phyloP scores from a whole-genome alignment of 1,140 invertebrate genomes.

The Aphelinus certus region DNA sequence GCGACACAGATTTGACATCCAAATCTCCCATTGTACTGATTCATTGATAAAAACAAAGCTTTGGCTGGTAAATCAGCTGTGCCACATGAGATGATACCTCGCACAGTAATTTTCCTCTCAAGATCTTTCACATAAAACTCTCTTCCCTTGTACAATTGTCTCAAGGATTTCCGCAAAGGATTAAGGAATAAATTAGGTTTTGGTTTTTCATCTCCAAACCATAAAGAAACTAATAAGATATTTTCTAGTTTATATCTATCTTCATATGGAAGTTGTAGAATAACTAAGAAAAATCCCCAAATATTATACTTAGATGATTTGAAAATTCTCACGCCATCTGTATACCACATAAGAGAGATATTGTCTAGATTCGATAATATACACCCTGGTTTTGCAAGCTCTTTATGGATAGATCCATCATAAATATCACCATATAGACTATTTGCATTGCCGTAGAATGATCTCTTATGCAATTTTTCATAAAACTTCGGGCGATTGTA shows the following conservation, averaged over 20 bases:
- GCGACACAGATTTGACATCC: too few relatives aligned
- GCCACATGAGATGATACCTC: conserved; percentile 4
- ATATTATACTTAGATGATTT: conserved; percentile 3
- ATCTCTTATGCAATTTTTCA: neutral
- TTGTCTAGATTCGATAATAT: neutral
- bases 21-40: too few relatives aligned
- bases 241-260: neutral
- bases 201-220: conserved; percentile 18
- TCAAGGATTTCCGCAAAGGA: neutral
- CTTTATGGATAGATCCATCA: conserved; percentile 2
- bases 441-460: neutral
- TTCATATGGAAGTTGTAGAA: neutral
- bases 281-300: conserved; percentile 15
- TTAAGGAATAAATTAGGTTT: conserved; percentile 1
- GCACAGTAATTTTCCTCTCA: neutral
- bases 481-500: neutral
- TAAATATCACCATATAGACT: neutral
- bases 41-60: neutral
- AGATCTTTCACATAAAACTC: conserved; percentile 9
- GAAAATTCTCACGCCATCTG: conserved; percentile 13
- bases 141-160: neutral
- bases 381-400: neutral
- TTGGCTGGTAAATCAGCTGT: conserved; percentile 13
- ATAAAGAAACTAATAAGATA: neutral
- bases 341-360: conserved; percentile 21